Conservation (phyloP, 2,888 invertebrate species). For the Tipula unca region DNA sequence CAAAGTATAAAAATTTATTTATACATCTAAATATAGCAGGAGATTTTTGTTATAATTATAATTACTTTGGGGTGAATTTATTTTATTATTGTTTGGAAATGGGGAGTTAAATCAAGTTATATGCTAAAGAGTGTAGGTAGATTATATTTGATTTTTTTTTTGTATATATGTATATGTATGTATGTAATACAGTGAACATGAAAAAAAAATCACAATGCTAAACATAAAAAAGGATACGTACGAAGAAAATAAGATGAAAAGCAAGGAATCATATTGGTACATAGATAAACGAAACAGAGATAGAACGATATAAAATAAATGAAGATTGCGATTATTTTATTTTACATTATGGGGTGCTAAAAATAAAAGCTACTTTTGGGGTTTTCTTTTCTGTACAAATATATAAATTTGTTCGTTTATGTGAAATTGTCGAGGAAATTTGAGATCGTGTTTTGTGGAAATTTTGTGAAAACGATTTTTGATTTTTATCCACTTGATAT, state of each 20-base stretch:
- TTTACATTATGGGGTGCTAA: constrained; percentile 16
- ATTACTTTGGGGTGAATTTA: constrained; percentile 19
- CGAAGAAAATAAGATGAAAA: not conserved
- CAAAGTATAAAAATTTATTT: not conserved
- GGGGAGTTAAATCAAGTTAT: constrained; percentile 17
- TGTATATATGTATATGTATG: not conserved
- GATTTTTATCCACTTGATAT: constrained; percentile 25
- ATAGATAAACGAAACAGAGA: not conserved
- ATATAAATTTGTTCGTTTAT: constrained; percentile 1
- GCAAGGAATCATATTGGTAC: not conserved
- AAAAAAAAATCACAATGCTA: not conserved
- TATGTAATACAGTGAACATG: not conserved
- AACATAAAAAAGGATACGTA: not conserved
- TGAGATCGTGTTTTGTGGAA: constrained; percentile 27
- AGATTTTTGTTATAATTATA: constrained; percentile 16
- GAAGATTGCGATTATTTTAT: not conserved
- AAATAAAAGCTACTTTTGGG: constrained; percentile 18
- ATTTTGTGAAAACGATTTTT: constrained; percentile 27
- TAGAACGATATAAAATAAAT: constrained; percentile 3
- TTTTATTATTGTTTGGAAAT: constrained; percentile 14
- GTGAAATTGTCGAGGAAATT: constrained; percentile 27
- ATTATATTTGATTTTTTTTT: not conserved
- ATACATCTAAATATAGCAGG: not conserved
- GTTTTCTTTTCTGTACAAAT: constrained; percentile 16
- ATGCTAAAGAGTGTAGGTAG: constrained; percentile 14